Evolutionary conservation across 2,888 invertebrate genomes (phyloP), one percentile per base, ranked within the genome.

Genomic region (Synanthedon tipuliformis): DNA sequence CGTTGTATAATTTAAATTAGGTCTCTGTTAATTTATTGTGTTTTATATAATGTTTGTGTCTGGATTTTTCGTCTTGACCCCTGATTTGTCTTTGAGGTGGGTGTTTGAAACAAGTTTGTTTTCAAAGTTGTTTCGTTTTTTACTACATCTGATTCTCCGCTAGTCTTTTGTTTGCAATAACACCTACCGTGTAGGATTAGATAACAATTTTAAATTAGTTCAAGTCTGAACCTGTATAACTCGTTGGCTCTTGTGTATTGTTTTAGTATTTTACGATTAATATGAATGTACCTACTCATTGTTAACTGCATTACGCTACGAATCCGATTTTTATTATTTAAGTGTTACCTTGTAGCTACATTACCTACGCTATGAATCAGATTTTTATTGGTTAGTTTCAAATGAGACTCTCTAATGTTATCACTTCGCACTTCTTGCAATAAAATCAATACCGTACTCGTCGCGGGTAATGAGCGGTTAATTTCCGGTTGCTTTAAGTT

Each of bases 31-130:
- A 65, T 48, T 52, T 27, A 27, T 34, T 51, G 51, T 63, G 54
- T 55, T 34, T 58, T 61, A 75, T 61, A 75, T 59, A 62, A 85
- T 86, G 86, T 77, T 78, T 66, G 82, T 86, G 81, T 85, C 86
- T 69, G 84, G 86, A 76, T 81, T 81, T 71, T 77, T 85, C 69
- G 80, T 86, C 69, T 73, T 86, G 67, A 78, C 85, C 57, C 71
- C 82, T 58, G 85, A 86, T 66, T 74, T 86, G 69, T 71, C 80
- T 59, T 76, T 78, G 73, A 85, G 86, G 86, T 86, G 78, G 73
- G 85, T 83, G 72, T 75, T 70, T 63, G 12, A 45, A 51, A 52
- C 34, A 51, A 51, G 51, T 51, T 56, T 55, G 55, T 50, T 51
- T 55, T 58, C 55, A 56, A 54, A 54, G 54, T 45, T 45, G 50